Evolutionary conservation across 2,888 invertebrate species (phyloP), one percentile per base, ranked within the genome.

Genomic region (Temnothorax unifasciatus): DNA sequence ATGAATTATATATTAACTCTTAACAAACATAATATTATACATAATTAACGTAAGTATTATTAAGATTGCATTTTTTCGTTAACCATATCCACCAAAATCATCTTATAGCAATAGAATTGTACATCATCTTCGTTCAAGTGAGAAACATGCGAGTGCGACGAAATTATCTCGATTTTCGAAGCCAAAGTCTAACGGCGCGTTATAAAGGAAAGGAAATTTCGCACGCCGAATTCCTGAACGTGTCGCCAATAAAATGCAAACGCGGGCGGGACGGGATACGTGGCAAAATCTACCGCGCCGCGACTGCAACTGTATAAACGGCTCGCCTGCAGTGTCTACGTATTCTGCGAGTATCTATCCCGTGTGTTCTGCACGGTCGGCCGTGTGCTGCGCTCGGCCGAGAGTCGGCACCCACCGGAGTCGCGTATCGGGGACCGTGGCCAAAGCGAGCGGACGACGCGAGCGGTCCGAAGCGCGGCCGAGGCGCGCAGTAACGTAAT

Each of bases 401-500:
- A 47, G 59, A 76, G 61, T 21, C 44, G 73, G 74, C 68, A 50
- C 66, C 66, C 34, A 34, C 54, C 75, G 47, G 74, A 91, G 91
- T 93, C 93, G 93, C 93, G 91, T 91, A 93, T 93, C 92, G 89
- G 29, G 92, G 90, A 93, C 92, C 92, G 92, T 93, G 91, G 92
- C 92, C 91, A 92, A 92, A 93, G 92, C 89, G 90, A 92, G 91
- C 88, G 91, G 90, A 91, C 92, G 92, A 91, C 92, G 92, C 92
- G 92, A 92, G 91, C 89, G 92, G 92, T 91, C 89, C 92, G 89
- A 91, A 87, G 84, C 77, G 87, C 89, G 88, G 90, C 87, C 90
- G 88, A 90, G 90, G 89, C 91, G 92, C 92, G 92, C 93, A 89
- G 93, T 93, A 94, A 93, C 93, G 94, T 95, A 95, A 95, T 95